Evolutionary conservation across 1,140 invertebrate species (phyloP), one percentile per base, ranked within the genome.

Genomic region (Asbolus verrucosus): DNA sequence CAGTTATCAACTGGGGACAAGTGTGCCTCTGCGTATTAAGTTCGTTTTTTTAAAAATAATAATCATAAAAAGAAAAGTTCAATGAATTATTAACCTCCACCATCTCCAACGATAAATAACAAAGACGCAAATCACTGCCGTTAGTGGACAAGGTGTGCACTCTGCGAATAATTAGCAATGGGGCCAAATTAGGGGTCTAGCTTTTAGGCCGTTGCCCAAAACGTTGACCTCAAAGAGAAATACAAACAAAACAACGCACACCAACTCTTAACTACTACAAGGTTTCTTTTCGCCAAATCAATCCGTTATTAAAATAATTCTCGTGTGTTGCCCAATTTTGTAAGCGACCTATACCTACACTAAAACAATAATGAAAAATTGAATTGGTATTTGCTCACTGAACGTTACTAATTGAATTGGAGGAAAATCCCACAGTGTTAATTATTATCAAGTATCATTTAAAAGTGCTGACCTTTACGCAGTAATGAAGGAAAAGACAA

Each of bases 141-240:
- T 46, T 46, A 46, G 15, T 54, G 46, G 21, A 19, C 46, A 54
- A 54, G 46, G 46, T 54, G 46, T 54, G 46, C 46, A 54, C 46
- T 13, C 6, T 19, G 19, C 46, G 46, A 54, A 54, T 54, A 54
- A 54, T 54, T 21, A 24, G 46, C 46, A 54, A 54, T 54, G 46
- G 21, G 46, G 46, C 46, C 46, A 11, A 54, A 54, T 54, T 54
- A 54, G 46, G 46, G 21, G 46, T 11, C 46, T 9, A 6, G 46
- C 21, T 54, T n/a, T n/a, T 54, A 54, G 46, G 46, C 19, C 46
- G 46, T 54, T 54, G 46, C 46, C 46, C 46, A 54, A 54, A 54
- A 54, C 46, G 9, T 54, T 54, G 46, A 54, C 46, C 46, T 54
- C 46, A 21, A 27, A 9, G 46, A 3, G 1, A 14, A 54, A 54